These are phyloP conservation scores for Scytalopus superciliaris DNA, from an alignment of 2,113 vertebrate species.

Conservation along the genomic window DNA sequence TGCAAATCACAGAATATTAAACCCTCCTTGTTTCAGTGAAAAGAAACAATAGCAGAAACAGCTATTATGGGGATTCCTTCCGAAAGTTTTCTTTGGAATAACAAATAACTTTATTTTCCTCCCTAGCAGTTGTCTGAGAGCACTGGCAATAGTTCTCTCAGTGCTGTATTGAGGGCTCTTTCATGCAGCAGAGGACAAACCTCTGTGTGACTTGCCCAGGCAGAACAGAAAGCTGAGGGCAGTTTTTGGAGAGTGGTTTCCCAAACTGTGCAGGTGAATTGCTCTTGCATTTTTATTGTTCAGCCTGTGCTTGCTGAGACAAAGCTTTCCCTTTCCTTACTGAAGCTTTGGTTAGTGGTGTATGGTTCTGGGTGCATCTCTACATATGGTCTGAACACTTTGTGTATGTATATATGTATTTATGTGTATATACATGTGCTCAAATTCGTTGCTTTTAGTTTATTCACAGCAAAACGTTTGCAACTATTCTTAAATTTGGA, in stretches of 20 bases:
- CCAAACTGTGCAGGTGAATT: not conserved
- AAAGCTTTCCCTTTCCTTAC: not conserved
- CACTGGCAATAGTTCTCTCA: not conserved
- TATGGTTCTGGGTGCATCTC: not conserved
- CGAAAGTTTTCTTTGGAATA: not conserved
- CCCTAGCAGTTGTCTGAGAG: not conserved
- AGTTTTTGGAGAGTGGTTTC: not conserved
- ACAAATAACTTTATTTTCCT: not conserved
- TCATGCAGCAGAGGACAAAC: not conserved
- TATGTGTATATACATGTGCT: rapidly evolving
- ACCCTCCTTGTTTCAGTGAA: not conserved
- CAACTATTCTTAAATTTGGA: not conserved
- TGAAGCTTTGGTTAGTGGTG: not conserved
- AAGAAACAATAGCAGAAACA: not conserved
- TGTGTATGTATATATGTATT: rapidly evolving
- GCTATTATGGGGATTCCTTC: not conserved
- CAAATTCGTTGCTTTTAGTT: not conserved
- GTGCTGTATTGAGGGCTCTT: not conserved
- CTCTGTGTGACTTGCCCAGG: not conserved
- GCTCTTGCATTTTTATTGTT: not conserved
- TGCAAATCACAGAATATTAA: not conserved
- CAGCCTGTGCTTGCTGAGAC: not conserved
- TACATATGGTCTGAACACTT: not conserved
- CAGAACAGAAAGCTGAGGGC: not conserved
- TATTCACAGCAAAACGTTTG: not conserved